Percentiles rank a stretch among this genome's conserved stretches.
These are phyloP conservation scores for Rhopalosiphum nymphaeae DNA, from an alignment of 2,888 invertebrate genomes.

Conservation along the genomic window DNA sequence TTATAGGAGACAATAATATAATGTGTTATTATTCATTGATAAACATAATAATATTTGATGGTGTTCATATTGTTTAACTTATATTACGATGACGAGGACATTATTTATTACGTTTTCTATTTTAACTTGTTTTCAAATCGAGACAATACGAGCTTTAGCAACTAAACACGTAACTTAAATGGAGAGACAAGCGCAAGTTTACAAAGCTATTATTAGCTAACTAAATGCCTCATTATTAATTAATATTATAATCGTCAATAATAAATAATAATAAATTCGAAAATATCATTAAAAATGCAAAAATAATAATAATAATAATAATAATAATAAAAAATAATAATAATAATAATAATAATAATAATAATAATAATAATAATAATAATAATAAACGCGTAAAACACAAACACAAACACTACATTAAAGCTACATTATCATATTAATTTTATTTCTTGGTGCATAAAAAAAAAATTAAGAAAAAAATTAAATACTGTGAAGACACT, in stretches of 20 bases:
- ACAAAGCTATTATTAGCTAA: constrained; percentile 61
- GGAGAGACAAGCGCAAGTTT: constrained; percentile 62
- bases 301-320: constrained; percentile 64
- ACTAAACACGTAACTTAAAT: constrained; percentile 42
- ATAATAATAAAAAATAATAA: constrained; percentile 60
- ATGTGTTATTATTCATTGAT: constrained; percentile 45
- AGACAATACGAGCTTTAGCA: constrained; percentile 51
- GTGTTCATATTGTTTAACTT: constrained; percentile 30
- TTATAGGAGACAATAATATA: constrained; percentile 50
- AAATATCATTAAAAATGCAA: constrained; percentile 64
- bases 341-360: constrained; percentile 51
- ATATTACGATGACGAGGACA: constrained; percentile 22
- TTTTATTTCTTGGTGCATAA: constrained; percentile 58
- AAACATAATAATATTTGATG: constrained; percentile 49
- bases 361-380: constrained; percentile 53
- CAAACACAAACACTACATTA: constrained; percentile 65
- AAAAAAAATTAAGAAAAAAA: constrained; percentile 58
- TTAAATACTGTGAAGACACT: constrained; percentile 61
- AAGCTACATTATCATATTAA: constrained; percentile 57
- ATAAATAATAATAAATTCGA: constrained; percentile 63
- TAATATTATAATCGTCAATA: constrained; percentile 61
- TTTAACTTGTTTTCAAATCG: constrained; percentile 45
- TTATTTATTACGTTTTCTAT: constrained; percentile 15
- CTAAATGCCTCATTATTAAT: constrained; percentile 62
- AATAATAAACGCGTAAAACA: constrained; percentile 62